phyloP scores from a whole-genome alignment of 1,140 invertebrate genomes.

The Neomicropteryx cornuta region DNA sequence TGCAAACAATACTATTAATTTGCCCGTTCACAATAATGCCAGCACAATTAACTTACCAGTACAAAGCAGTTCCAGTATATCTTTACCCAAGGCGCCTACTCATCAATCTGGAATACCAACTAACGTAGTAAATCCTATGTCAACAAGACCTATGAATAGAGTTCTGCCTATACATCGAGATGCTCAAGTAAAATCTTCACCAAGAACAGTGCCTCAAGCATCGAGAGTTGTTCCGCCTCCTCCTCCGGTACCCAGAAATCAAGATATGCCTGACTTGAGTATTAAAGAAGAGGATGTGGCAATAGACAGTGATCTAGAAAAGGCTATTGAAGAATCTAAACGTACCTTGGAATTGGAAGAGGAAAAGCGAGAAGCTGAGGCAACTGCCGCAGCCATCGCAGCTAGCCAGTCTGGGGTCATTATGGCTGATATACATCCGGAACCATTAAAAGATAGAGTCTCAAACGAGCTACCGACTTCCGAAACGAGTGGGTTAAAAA shows the following conservation, averaged over 20 bases:
- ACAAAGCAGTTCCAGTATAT: constrained; percentile 41
- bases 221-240: constrained; percentile 23
- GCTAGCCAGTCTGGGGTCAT: neutral
- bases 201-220: constrained; percentile 25
- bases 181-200: constrained; percentile 28
- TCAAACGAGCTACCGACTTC: constrained; percentile 16
- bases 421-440: constrained; percentile 13
- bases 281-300: constrained; percentile 32
- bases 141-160: constrained; percentile 57
- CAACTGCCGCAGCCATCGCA: constrained; percentile 25
- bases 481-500: constrained; percentile 40
- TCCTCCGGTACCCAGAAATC: constrained; percentile 23
- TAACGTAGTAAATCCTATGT: constrained; percentile 55
- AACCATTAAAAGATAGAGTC: constrained; percentile 23
- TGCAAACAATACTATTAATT: constrained; percentile 28
- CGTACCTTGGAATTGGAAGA: constrained; percentile 37
- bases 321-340: constrained; percentile 39
- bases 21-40: constrained; percentile 26
- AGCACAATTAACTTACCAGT: constrained; percentile 34
- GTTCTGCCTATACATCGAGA: constrained; percentile 58
- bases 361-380: constrained; percentile 30
- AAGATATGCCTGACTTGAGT: constrained; percentile 39
- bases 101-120: constrained; percentile 49
- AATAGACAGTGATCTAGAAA: constrained; percentile 37
- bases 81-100: constrained; percentile 45